Base-by-base conservation (phyloP, 2,113 vertebrate genomes). In the Vulpes lagopus region DNA sequence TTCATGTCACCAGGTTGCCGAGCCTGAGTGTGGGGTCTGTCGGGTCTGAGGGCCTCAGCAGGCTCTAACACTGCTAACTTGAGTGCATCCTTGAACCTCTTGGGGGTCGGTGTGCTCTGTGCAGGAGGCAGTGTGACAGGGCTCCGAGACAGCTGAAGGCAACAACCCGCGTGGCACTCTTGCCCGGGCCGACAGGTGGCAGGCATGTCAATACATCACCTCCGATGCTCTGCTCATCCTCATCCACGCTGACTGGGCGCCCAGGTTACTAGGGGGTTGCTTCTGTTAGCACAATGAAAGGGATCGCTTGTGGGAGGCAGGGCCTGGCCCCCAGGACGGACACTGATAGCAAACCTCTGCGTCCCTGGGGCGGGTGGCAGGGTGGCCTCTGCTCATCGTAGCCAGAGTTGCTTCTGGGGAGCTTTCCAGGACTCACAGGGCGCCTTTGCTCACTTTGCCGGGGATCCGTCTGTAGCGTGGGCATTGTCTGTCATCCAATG, bases 401-500 rank as follows among this genome's bases (percentile, higher is more conserved):
- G 64, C 49, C 89, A 67, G n/a, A 95, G 49, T 1, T 5, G 49
- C 81, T 76, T 60, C 49, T 57, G 19, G 25, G 74, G 25, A 25
- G 8, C 15, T 16, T 78, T 49, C 76, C 27, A 3, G 84, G 30
- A 51, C 10, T 27, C 15, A 14, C 8, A 1, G 0, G 27, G 35
- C 0, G 1, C 79, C 53, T 53, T 55, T 7, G 64, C 71, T 17
- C 62, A 3, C 10, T 67, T 22, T 25, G 11, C 6, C 11, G 4
- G 23, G 53, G 1, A 14, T 62, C 80, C 17, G 43, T 2, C 80
- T 22, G 43, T 2, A 23, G n/a, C 35, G 14, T 17, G 59, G 55
- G 55, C 3, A 0, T 55, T 25, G 35, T 17, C 53, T 9, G 2
- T 30, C 7, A 12, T 7, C 16, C 1, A 0, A 12, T 16, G 10